Percentiles rank a stretch among this genome's conserved stretches.
Conservation (phyloP, 1,140 invertebrate genomes). For the Dryas iulia region DNA sequence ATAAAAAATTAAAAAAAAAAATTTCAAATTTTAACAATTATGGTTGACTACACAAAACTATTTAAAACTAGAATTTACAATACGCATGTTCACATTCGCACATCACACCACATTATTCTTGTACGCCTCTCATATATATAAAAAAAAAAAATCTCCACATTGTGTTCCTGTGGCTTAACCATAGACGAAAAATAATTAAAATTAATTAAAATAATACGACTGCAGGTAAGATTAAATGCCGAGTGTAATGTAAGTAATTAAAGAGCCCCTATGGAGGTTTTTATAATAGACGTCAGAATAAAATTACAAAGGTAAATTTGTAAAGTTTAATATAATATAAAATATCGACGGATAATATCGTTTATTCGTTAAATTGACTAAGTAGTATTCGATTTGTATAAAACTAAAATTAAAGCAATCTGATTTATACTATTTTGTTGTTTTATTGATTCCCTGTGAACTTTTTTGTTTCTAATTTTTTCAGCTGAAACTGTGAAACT, state of each 20-base stretch:
- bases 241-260: constrained; percentile 75
- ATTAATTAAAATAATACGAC: constrained; percentile 60
- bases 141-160: constrained; percentile 46
- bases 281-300: constrained; percentile 75
- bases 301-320: constrained; percentile 78
- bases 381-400: constrained; percentile 81
- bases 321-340: constrained; percentile 73
- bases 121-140: constrained; percentile 29
- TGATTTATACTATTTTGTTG: constrained; percentile 77
- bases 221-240: constrained; percentile 68
- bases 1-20: not conserved
- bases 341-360: constrained; percentile 76
- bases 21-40: not conserved
- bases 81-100: constrained; percentile 16
- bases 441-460: constrained; percentile 24
- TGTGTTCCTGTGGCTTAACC: constrained; percentile 72
- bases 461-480: too few species aligned
- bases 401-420: constrained; percentile 81
- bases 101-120: constrained; percentile 31
- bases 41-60: constrained; percentile 12
- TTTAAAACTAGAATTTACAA: not conserved
- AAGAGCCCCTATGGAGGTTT: constrained; percentile 80
- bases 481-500: too few species aligned
- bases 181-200: constrained; percentile 63
- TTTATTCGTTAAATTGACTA: constrained; percentile 77